Evolutionary conservation across 53 echinoderm and acorn worm species (phyloP), one percentile per base, ranked within the genome.

Genomic region (Actinopyga echinites): DNA sequence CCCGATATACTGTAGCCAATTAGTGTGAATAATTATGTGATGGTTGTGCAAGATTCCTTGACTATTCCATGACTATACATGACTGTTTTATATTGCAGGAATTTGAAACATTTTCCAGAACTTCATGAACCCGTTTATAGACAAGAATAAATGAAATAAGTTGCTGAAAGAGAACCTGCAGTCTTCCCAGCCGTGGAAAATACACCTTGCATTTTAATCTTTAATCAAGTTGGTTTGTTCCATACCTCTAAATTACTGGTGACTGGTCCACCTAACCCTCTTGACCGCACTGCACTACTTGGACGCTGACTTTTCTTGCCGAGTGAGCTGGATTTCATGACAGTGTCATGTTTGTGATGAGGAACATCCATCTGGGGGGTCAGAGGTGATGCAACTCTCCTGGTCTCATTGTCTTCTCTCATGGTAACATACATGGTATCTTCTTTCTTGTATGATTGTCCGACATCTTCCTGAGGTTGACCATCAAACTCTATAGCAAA

Each of bases 221-320:
- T n/a, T n/a, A n/a, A n/a, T n/a, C n/a, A n/a, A n/a, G n/a, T n/a
- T n/a, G n/a, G n/a, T 40, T 40, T 40, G 8, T 40, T 6, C 40
- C 9, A 15, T 69, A 99, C 99, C 88, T 99, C 99, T 21, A 92
- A 65, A 63, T 87, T 99, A 77, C 99, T 99, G 8, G 92, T 87
- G 36, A 99, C 90, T 8, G 94, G 99, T 8, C 99, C 99, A 45
- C 90, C 92, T 55, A 99, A 17, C 61, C 99, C 92, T 49, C 99
- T 81, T 56, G 44, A 83, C 33, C 91, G 44, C 29, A 84, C 28
- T 7, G 83, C 87, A 85, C 91, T 93, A 25, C 91, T 87, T 31
- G 95, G 93, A 65, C 89, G 64, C 22, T 40, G 21, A 20, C 63
- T 65, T 33, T 59, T 75, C 55, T 57, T 82, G 28, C 20, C 28